A percentile compares a stretch with the other conserved stretches of the same genome.
These are phyloP conservation scores for Cantharis rustica DNA, from an alignment of 2,888 invertebrate species.

Conservation along the genomic window DNA sequence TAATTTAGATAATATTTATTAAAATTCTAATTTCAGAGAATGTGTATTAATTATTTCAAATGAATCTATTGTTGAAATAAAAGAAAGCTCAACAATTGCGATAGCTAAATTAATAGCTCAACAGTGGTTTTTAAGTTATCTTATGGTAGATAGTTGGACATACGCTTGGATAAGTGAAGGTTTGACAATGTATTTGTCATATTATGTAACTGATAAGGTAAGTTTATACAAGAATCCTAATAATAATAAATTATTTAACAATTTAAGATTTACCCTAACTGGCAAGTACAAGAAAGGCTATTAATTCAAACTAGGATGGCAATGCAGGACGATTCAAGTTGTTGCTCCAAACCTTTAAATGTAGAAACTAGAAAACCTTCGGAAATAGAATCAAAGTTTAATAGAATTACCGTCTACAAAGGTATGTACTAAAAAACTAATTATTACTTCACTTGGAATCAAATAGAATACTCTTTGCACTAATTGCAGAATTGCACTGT, in stretches of 20 bases:
- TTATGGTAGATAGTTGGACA: constrained; percentile 53
- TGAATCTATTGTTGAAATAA: constrained; percentile 5
- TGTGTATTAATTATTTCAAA: not conserved
- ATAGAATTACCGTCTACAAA: not conserved
- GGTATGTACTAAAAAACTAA: not conserved
- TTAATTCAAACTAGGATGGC: not conserved
- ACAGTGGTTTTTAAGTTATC: constrained; percentile 59
- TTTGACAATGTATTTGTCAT: constrained; percentile 61
- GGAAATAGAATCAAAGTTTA: not conserved
- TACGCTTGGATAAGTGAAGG: constrained; percentile 58
- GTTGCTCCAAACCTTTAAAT: not conserved
- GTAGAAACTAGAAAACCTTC: not conserved
- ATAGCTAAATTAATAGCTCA: constrained; percentile 63
- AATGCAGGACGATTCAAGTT: not conserved
- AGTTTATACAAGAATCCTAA: too few species aligned
- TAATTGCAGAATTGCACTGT: too few species aligned
- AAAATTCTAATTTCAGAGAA: too few species aligned
- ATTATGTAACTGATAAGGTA: constrained; percentile 36
- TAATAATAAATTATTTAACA: too few species aligned
- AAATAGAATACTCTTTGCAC: too few species aligned
- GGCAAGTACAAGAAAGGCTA: not conserved
- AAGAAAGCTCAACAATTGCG: constrained; percentile 39
- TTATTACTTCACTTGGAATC: too few species aligned
- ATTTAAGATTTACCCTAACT: not conserved
- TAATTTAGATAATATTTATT: too few species aligned